A percentile compares a stretch with the other conserved stretches of the same genome.
Conservation (phyloP, 35 echinoderm and acorn worm species). For the Patiria miniata region DNA sequence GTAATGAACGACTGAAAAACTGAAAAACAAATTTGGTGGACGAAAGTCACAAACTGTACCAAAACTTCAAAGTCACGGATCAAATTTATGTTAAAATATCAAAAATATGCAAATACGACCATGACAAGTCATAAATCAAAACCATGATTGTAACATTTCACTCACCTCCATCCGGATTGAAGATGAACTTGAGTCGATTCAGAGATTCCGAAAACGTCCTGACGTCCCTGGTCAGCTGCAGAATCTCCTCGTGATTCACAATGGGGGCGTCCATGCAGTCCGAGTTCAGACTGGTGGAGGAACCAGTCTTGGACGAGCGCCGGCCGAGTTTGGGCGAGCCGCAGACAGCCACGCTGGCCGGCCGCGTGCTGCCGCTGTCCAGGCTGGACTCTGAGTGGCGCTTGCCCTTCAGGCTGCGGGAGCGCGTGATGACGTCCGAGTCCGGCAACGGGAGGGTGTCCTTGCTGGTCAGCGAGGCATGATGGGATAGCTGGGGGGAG, state of each 20-base stretch:
- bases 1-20: too few relatives aligned
- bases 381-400: constrained; percentile 38
- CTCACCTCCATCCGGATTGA: constrained; percentile 64
- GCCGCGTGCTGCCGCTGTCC: background rate
- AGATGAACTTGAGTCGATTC: constrained; percentile 61
- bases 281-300: constrained; percentile 91
- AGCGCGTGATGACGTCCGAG: background rate
- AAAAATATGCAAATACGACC: too few relatives aligned
- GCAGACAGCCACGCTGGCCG: constrained; percentile 72
- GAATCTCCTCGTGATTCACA: constrained; percentile 92
- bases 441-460: constrained; percentile 22
- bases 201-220: constrained; percentile 84
- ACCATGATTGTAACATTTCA: too few relatives aligned
- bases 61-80: too few relatives aligned
- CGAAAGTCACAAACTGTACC: too few relatives aligned
- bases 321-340: constrained; percentile 50
- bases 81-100: too few relatives aligned
- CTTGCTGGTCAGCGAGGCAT: background rate
- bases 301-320: constrained; percentile 84
- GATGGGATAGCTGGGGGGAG: background rate
- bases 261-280: constrained; percentile 83
- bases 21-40: too few relatives aligned
- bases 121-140: too few relatives aligned
- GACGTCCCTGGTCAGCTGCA: constrained; percentile 86
- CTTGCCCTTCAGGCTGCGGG: constrained; percentile 26